Percentiles rank a stretch among this genome's conserved stretches.
Conservation (phyloP, 2,797 vertebrate species). For the Coracias cyanogaster region DNA sequence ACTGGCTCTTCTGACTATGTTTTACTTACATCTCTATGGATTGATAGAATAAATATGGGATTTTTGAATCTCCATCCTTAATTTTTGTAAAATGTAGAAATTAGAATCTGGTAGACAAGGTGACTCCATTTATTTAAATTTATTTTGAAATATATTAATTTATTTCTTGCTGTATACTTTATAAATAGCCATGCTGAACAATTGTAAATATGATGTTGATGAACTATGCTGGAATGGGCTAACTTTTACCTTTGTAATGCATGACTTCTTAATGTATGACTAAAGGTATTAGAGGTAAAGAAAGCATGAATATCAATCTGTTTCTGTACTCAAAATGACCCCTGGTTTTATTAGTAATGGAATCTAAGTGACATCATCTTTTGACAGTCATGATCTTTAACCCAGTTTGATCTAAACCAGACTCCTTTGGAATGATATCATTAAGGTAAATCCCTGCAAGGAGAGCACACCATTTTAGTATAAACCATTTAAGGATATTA, state of each 20-base stretch:
- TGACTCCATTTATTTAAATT: not conserved
- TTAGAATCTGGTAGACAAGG: not conserved
- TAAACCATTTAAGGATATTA: conserved; percentile 74
- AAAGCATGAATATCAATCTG: conserved; percentile 66
- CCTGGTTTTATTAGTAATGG: conserved; percentile 75
- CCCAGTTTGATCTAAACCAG: conserved; percentile 85
- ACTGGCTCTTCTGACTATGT: not conserved
- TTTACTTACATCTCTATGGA: not conserved
- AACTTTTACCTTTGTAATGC: conserved; percentile 13
- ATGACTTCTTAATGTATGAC: conserved; percentile 16
- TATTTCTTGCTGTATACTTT: not conserved
- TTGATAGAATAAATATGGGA: not conserved
- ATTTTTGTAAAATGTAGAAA: not conserved
- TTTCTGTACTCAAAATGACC: conserved; percentile 80
- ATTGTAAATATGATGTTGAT: not conserved
- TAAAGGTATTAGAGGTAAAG: conserved; percentile 67
- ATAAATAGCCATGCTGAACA: not conserved
- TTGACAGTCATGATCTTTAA: conserved; percentile 83
- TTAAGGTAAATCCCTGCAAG: conserved; percentile 81
- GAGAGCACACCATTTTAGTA: conserved; percentile 66
- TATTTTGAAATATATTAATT: not conserved
- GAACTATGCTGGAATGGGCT: not conserved
- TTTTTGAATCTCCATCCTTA: not conserved
- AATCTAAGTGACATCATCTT: conserved; percentile 82
- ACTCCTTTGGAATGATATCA: conserved; percentile 81